Evolutionary conservation across 2,888 invertebrate genomes (phyloP).

Genomic region (Orthosia gracilis): DNA sequence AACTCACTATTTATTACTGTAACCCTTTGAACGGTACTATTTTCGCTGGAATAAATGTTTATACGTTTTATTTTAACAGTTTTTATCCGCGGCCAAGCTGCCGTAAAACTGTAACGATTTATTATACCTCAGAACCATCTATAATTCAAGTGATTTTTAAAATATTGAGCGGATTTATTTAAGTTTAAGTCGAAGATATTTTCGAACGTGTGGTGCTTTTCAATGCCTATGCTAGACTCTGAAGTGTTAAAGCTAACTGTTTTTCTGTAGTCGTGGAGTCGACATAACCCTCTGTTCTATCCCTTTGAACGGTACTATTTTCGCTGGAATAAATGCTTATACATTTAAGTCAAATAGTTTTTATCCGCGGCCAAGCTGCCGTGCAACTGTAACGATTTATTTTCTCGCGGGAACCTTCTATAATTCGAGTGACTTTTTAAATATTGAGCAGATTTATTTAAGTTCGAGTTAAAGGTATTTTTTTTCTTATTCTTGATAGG

Average conservation of each 20-base stretch:
- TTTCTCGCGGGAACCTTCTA: slow-evolving; percentile 29
- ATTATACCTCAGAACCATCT: slow-evolving; percentile 38
- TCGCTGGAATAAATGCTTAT: slow-evolving; percentile 37
- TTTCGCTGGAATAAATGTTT: slow-evolving; percentile 39
- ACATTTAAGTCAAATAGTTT: slow-evolving; percentile 47
- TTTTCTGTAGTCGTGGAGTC: too few species aligned
- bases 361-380: slow-evolving; percentile 23
- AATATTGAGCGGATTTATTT: slow-evolving; percentile 49
- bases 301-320: slow-evolving; percentile 39
- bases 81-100: slow-evolving; percentile 19
- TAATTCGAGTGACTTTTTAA: slow-evolving; percentile 43
- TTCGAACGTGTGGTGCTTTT: not conserved
- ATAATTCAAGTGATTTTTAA: slow-evolving; percentile 40
- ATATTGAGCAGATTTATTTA: slow-evolving; percentile 46
- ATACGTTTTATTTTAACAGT: slow-evolving; percentile 47
- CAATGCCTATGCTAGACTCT: not conserved
- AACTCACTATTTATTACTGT: slow-evolving; percentile 38
- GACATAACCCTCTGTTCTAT: too few species aligned
- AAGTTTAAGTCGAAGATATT: slow-evolving; percentile 8
- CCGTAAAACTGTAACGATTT: slow-evolving; percentile 51
- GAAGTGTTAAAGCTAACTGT: not conserved
- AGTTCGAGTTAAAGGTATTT: slow-evolving; percentile 16
- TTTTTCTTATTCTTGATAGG: too few species aligned
- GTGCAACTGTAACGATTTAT: slow-evolving; percentile 53
- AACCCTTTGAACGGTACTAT: slow-evolving; percentile 36